phyloP scores from a whole-genome alignment of 2,113 vertebrate species.

The Eudorcas thomsonii region DNA sequence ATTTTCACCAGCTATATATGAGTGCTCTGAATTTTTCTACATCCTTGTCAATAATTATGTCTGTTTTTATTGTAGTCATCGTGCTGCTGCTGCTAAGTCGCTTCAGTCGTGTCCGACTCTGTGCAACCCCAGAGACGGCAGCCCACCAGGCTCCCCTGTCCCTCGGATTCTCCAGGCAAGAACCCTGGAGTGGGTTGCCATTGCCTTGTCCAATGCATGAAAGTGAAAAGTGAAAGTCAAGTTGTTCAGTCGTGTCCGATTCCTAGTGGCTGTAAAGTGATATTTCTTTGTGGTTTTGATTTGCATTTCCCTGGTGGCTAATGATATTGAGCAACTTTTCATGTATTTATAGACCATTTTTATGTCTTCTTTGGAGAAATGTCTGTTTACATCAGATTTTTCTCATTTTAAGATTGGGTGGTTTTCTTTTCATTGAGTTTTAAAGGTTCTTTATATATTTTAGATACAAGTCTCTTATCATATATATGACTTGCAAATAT shows the following conservation, averaged over 20 bases:
- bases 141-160: too few relatives aligned
- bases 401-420: not conserved
- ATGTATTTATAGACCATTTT: not conserved
- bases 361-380: not conserved
- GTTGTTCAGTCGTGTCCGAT: too few relatives aligned
- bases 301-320: not conserved
- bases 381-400: not conserved
- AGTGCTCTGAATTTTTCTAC: not conserved
- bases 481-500: not conserved
- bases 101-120: too few relatives aligned
- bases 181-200: too few relatives aligned
- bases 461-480: not conserved
- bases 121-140: too few relatives aligned
- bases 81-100: too few relatives aligned
- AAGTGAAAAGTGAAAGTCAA: too few relatives aligned
- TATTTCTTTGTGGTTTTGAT: not conserved
- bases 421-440: not conserved
- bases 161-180: too few relatives aligned
- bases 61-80: not conserved
- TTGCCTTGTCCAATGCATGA: too few relatives aligned
- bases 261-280: not conserved
- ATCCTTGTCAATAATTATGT: not conserved
- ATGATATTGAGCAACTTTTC: not conserved
- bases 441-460: not conserved
- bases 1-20: not conserved